Base-by-base conservation (phyloP, 1,140 invertebrate genomes). In the Drosophila tropicalis region DNA sequence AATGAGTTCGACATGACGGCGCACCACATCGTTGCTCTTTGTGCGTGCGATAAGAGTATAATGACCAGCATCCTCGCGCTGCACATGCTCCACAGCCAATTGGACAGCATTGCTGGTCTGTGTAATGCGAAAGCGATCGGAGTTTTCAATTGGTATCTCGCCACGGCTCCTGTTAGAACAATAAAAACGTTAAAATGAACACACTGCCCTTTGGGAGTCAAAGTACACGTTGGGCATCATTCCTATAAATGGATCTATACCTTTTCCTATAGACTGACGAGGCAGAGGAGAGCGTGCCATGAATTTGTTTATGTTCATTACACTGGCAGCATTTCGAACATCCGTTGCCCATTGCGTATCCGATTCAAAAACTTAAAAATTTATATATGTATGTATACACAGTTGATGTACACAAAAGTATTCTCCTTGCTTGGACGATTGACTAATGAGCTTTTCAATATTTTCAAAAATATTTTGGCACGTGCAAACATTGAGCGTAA, bases 51-150 rank as follows among this genome's bases (percentile, higher is more conserved):
- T 87, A 10, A 92, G 75, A 61, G 90, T 92, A 61, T 92, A 92
- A 61, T 92, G 90, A 47, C 91, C 91, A 41, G 91, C 91, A 62
- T 92, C 91, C 62, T 92, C 91, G 22, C 82, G 80, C 67, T 92
- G 91, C 22, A 92, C 91, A 72, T 92, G 91, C 73, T 92, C 91
- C 67, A 92, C 83, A 44, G 91, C 91, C 69, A 92, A 71, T 72
- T 92, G 91, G 12, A 92, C 91, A 41, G 91, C 91, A 76, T 91
- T 92, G 72, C 90, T 92, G 61, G 91, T 92, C 57, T 92, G 80
- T 71, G 91, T 92, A 57, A 92, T 91, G 56, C 90, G 90, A 72
- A 91, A 92, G 64, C 87, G 90, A 66, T 92, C 91, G 41, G 90
- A 90, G 68, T 92, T 92, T 63, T 90, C 90, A 54, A 92, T 92